phyloP scores from a whole-genome alignment of 2,113 vertebrate species.

The Hemiscyllium ocellatum region DNA sequence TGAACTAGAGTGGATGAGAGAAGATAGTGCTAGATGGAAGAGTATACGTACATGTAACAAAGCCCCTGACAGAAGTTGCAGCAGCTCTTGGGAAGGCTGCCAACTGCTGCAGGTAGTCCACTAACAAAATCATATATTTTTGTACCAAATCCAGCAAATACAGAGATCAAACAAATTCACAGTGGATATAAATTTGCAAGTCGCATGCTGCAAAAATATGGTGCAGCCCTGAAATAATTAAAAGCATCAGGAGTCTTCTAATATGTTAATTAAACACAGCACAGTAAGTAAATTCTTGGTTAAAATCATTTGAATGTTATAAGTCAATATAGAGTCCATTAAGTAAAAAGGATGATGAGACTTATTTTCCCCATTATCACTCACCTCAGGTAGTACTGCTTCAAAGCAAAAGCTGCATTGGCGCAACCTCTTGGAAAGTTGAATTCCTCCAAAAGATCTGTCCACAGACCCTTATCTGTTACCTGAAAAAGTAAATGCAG shows the following conservation, averaged over 20 bases:
- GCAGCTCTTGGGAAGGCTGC: too few relatives aligned
- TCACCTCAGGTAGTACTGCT: slow-evolving; percentile 41
- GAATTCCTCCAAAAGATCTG: slow-evolving; percentile 38
- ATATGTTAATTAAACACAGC: background rate
- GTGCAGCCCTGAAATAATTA: background rate
- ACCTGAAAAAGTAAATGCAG: slow-evolving; percentile 35
- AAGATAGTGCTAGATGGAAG: too few relatives aligned
- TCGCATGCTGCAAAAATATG: background rate
- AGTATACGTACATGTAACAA: too few relatives aligned
- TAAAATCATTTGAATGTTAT: background rate
- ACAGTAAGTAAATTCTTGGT: background rate
- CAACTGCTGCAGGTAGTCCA: background rate
- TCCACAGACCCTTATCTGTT: slow-evolving; percentile 39
- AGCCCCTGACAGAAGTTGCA: too few relatives aligned
- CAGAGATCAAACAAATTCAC: background rate
- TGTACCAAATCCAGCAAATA: background rate
- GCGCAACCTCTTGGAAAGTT: slow-evolving; percentile 40
- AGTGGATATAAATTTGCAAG: background rate
- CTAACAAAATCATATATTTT: background rate
- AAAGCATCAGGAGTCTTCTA: background rate
- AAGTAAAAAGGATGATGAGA: background rate
- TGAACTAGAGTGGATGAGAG: too few relatives aligned
- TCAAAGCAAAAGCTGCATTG: slow-evolving; percentile 39
- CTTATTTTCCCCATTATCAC: background rate
- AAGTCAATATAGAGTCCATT: background rate